These are phyloP conservation scores for Pseudachorutes palmiensis DNA, from an alignment of 1,140 invertebrate genomes.

Conservation along the genomic window DNA sequence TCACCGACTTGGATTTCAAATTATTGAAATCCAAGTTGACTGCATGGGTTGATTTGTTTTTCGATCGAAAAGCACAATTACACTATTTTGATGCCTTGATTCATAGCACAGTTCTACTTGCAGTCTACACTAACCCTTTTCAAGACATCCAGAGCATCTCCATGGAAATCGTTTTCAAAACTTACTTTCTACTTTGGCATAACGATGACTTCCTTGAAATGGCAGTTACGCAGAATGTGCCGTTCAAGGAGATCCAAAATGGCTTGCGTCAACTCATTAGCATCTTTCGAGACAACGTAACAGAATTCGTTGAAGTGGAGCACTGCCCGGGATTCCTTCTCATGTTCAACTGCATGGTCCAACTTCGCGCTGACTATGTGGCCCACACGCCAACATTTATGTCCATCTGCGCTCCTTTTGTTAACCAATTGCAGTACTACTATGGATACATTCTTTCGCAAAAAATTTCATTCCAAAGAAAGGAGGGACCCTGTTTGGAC, in stretches of 20 bases:
- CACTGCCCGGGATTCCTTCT: neutral
- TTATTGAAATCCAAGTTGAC: neutral
- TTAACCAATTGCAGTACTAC: neutral
- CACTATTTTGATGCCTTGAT: neutral
- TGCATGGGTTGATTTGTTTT: neutral
- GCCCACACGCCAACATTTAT: neutral
- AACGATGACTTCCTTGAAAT: neutral
- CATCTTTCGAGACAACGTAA: neutral
- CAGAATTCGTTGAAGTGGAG: neutral
- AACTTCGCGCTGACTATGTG: too few species aligned
- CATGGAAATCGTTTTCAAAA: conserved; percentile 8
- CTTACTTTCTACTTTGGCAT: conserved; percentile 4
- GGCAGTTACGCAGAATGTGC: neutral
- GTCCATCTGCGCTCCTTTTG: neutral
- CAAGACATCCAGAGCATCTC: neutral
- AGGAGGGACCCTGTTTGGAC: neutral
- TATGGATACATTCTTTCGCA: neutral
- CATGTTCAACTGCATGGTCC: neutral
- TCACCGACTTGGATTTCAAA: neutral
- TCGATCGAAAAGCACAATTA: neutral
- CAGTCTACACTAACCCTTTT: conserved; percentile 6
- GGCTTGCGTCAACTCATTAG: neutral
- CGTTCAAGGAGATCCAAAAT: neutral
- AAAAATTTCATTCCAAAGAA: neutral
- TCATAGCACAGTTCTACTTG: neutral